Conservation (phyloP, 2,797 vertebrate species). For the Artibeus lituratus region DNA sequence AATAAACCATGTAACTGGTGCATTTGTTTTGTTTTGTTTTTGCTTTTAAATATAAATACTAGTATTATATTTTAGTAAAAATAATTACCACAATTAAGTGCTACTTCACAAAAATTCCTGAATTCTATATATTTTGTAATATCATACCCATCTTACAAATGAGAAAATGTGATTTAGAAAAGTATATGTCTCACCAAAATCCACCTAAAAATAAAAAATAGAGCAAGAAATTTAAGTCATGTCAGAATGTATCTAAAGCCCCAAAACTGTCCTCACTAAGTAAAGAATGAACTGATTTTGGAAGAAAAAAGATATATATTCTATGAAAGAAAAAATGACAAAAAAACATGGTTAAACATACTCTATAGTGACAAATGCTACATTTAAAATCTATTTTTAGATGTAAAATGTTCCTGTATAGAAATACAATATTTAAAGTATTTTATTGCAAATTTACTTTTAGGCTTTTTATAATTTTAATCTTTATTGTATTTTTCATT, state of each 20-base stretch:
- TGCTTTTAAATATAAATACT: background rate
- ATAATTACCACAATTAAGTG: background rate
- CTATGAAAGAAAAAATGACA: constrained; percentile 23
- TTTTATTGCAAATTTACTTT: constrained; percentile 50
- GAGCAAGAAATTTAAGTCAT: background rate
- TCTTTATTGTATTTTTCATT: too few species aligned
- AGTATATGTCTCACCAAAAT: background rate
- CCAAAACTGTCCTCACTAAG: background rate
- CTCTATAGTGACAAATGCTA: background rate
- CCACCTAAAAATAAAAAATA: background rate
- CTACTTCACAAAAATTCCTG: background rate
- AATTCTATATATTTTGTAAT: background rate
- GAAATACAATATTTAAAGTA: background rate
- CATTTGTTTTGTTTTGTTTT: background rate
- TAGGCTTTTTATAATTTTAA: background rate
- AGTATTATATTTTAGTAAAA: background rate
- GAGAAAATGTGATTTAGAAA: background rate
- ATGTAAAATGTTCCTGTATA: background rate
- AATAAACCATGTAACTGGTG: background rate
- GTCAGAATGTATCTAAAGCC: background rate
- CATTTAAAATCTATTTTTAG: background rate
- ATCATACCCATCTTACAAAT: background rate
- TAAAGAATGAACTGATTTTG: background rate
- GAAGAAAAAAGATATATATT: background rate
- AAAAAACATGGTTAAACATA: background rate